Evolutionary conservation across 30 jellyfish, hydroid and myxozoan species (phyloP).

Genomic region (Hydractinia symbiolongicarpus): DNA sequence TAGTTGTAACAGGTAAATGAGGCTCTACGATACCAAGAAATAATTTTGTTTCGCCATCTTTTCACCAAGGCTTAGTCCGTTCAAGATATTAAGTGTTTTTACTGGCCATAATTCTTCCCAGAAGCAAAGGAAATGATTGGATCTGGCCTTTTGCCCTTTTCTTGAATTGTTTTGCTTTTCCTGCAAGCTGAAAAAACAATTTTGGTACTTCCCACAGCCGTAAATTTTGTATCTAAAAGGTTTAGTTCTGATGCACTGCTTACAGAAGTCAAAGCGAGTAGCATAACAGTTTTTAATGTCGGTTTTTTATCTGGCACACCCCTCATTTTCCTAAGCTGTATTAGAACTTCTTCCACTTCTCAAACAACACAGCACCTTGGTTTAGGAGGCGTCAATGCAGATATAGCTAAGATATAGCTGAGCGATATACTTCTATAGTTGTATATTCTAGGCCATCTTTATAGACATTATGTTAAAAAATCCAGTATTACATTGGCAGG

Average conservation of each 20-base stretch:
- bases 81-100: neutral
- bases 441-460: too few relatives aligned
- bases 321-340: neutral
- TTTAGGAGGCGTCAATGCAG: neutral
- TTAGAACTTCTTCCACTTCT: neutral
- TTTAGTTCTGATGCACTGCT: neutral
- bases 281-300: neutral
- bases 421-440: neutral
- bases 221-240: neutral
- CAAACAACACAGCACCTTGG: neutral
- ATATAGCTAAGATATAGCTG: too few relatives aligned
- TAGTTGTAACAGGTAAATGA: too few relatives aligned
- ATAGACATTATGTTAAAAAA: too few relatives aligned
- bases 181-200: neutral
- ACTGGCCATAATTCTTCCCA: neutral
- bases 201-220: neutral
- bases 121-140: neutral
- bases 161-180: neutral
- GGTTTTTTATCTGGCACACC: neutral
- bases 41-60: too few relatives aligned
- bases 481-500: too few relatives aligned
- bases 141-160: neutral
- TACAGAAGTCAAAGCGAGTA: neutral
- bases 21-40: too few relatives aligned
- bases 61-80: too few relatives aligned